These are phyloP conservation scores for sheep (Ovis aries) DNA, from an alignment of 2,113 vertebrate genomes.

Conservation along the genomic window DNA sequence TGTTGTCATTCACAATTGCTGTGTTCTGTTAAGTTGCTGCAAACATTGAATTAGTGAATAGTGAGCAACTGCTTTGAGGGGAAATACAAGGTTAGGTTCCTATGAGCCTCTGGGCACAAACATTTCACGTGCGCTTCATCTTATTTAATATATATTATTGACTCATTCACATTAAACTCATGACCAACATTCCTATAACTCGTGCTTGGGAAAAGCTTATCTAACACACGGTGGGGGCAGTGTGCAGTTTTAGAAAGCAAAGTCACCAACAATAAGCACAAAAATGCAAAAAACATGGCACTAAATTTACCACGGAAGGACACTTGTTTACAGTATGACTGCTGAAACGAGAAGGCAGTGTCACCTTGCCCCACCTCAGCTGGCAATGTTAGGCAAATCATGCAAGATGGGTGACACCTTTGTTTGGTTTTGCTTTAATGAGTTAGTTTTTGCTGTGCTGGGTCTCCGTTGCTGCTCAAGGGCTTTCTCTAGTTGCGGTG, in stretches of 20 bases:
- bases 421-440: not conserved
- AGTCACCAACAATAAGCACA: not conserved
- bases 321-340: not conserved
- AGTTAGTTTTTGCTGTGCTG: not conserved
- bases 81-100: not conserved
- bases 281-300: not conserved
- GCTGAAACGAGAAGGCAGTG: not conserved
- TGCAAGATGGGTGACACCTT: not conserved
- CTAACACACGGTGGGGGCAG: not conserved
- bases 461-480: not conserved
- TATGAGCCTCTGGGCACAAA: not conserved
- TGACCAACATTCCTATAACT: not conserved
- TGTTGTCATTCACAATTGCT: not conserved
- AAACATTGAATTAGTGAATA: not conserved
- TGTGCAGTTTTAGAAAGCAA: not conserved
- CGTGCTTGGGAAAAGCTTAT: not conserved
- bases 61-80: not conserved
- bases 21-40: not conserved
- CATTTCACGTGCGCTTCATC: not conserved
- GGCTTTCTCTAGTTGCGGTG: not conserved
- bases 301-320: not conserved
- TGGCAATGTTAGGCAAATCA: not conserved
- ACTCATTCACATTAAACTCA: not conserved
- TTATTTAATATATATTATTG: not conserved
- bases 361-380: not conserved